Conservation (phyloP, 2,888 invertebrate genomes). For the Ormyrus labotus region DNA sequence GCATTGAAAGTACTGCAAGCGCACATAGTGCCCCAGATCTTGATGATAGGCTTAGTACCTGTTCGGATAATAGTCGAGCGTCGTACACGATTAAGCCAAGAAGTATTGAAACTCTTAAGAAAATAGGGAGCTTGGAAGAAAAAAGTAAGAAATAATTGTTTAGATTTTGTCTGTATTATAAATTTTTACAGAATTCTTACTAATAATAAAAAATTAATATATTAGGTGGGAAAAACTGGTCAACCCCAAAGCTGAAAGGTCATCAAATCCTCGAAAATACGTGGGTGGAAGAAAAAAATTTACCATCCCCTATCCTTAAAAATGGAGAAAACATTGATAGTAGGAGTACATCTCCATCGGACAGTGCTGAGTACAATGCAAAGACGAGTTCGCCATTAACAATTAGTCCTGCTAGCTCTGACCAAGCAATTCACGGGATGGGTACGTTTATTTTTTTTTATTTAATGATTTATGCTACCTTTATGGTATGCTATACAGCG, state of each 20-base stretch:
- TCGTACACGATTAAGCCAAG: slow-evolving; percentile 66
- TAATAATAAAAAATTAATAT: slow-evolving; percentile 4
- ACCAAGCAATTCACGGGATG: slow-evolving; percentile 61
- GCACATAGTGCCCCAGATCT: slow-evolving; percentile 73
- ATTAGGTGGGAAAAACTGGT: slow-evolving; percentile 21
- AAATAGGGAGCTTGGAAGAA: slow-evolving; percentile 67
- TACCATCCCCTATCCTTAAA: slow-evolving; percentile 71
- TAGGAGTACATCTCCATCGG: slow-evolving; percentile 58
- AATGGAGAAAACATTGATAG: slow-evolving; percentile 57
- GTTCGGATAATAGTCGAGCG: slow-evolving; percentile 70
- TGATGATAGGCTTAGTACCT: slow-evolving; percentile 71
- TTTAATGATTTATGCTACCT: too few relatives aligned
- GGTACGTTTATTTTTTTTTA: slow-evolving; percentile 51
- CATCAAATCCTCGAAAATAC: slow-evolving; percentile 63
- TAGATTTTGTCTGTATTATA: background rate
- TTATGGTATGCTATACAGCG: too few relatives aligned
- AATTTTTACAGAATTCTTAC: background rate
- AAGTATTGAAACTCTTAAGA: slow-evolving; percentile 66
- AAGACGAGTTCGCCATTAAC: slow-evolving; percentile 70
- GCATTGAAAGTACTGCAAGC: slow-evolving; percentile 72
- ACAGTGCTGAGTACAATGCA: slow-evolving; percentile 59
- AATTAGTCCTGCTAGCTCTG: slow-evolving; percentile 64
- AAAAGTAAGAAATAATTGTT: slow-evolving; percentile 63
- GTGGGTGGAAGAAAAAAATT: slow-evolving; percentile 65
- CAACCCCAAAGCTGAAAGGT: slow-evolving; percentile 61